phyloP scores from a whole-genome alignment of 2,113 vertebrate species.

The Halichoerus grypus region DNA sequence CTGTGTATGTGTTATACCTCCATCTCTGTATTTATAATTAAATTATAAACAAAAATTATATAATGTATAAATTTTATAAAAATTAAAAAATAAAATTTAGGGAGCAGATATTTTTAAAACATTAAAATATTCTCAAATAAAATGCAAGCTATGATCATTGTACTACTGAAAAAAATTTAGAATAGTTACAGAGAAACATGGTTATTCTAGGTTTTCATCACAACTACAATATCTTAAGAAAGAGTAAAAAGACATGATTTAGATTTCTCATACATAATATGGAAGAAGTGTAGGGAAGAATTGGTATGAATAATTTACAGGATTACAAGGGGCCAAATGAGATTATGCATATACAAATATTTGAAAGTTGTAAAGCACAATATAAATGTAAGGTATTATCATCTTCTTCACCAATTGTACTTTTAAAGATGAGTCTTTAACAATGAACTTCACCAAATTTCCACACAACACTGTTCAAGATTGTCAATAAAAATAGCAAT shows the following conservation, averaged over 20 bases:
- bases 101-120: not conserved
- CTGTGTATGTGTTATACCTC: not conserved
- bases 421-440: not conserved
- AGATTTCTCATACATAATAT: not conserved
- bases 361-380: not conserved
- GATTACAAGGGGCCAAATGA: not conserved
- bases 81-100: not conserved
- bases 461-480: not conserved
- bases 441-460: not conserved
- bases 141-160: not conserved
- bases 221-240: not conserved
- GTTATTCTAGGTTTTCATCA: not conserved
- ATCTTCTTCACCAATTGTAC: not conserved
- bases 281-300: not conserved
- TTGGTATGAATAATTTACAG: not conserved
- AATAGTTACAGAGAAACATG: not conserved
- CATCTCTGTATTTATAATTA: not conserved
- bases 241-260: not conserved
- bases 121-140: not conserved
- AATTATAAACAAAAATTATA: not conserved
- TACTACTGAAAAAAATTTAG: not conserved
- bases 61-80: not conserved
- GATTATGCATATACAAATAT: not conserved
- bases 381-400: not conserved
- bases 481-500: not conserved